Base-by-base conservation (phyloP, 2,888 invertebrate species). In the Thalpophila matura region DNA sequence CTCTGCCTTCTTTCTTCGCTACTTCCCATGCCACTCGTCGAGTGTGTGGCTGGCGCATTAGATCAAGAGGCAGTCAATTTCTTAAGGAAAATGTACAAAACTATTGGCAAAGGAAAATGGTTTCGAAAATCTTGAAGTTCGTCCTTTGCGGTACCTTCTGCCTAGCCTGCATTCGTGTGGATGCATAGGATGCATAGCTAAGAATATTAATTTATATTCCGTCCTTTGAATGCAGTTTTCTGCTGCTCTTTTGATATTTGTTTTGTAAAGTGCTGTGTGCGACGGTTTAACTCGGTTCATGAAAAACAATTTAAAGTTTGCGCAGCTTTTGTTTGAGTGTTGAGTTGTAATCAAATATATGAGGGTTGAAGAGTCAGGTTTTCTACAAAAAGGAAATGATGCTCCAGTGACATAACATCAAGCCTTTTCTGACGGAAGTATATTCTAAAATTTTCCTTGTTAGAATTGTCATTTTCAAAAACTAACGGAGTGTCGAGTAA, bases 41-140 rank as follows among this genome's bases (percentile, higher is more conserved):
- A n/a, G n/a, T n/a, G n/a, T n/a, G n/a, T n/a, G n/a, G n/a, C n/a
- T n/a, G n/a, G n/a, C n/a, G n/a, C n/a, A n/a, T n/a, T n/a, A n/a
- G n/a, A n/a, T n/a, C n/a, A n/a, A n/a, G n/a, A n/a, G n/a, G n/a
- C n/a, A n/a, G n/a, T n/a, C n/a, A n/a, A n/a, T n/a, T n/a, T 60
- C 46, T 45, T 33, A 22, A 77, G 76, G 79, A 79, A 74, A 75
- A 56, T 24, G 3, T 9, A 27, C 49, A 37, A 64, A 56, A 65
- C 31, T 58, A 56, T 35, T 43, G n/a, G 16, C 56, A 27, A 24
- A 64, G 76, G 79, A 70, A 67, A 77, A 77, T 46, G 27, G 14
- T 35, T 26, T 42, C 47, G 18, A 71, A 62, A 60, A 55, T 74
- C 71, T 79, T 79, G 71, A 68, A 43, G 22, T 40, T 31, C 46